These are phyloP conservation scores for Leptobrachium ailaonicum DNA, from an alignment of 2,113 vertebrate genomes.

Conservation along the genomic window DNA sequence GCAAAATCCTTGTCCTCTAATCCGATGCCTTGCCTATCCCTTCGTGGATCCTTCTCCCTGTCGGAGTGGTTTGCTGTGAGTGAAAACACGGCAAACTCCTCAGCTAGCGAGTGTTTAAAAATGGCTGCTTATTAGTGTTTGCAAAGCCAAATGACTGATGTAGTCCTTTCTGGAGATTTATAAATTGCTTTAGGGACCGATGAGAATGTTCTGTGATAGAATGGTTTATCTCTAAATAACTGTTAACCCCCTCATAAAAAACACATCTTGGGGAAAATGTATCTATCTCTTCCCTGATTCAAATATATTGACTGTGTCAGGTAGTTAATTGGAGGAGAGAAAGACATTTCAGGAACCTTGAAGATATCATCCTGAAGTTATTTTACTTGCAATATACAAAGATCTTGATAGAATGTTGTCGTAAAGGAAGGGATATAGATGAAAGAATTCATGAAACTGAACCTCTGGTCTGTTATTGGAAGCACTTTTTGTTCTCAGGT, in stretches of 20 bases:
- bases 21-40: conserved; percentile 28
- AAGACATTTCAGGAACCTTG: background rate
- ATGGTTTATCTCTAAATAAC: too few relatives aligned
- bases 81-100: conserved; percentile 19
- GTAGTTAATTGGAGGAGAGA: background rate
- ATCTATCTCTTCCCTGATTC: conserved; percentile 28
- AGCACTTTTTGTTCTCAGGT: conserved; percentile 9
- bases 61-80: conserved; percentile 29
- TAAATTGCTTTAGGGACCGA: conserved; percentile 38
- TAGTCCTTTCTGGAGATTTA: conserved; percentile 39
- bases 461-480: background rate
- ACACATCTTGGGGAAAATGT: background rate
- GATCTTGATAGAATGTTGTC: background rate
- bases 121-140: conserved; percentile 39
- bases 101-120: conserved; percentile 24
- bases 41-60: conserved; percentile 30
- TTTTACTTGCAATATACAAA: conserved; percentile 1
- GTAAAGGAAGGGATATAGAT: background rate
- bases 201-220: conserved; percentile 15
- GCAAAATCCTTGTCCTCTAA: conserved; percentile 26
- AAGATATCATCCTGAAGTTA: too few relatives aligned
- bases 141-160: conserved; percentile 27
- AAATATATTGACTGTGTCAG: background rate
- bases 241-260: background rate
- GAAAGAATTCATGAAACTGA: background rate